Evolutionary conservation across 2,888 invertebrate species (phyloP).

Genomic region (Diadegma fenestrale): DNA sequence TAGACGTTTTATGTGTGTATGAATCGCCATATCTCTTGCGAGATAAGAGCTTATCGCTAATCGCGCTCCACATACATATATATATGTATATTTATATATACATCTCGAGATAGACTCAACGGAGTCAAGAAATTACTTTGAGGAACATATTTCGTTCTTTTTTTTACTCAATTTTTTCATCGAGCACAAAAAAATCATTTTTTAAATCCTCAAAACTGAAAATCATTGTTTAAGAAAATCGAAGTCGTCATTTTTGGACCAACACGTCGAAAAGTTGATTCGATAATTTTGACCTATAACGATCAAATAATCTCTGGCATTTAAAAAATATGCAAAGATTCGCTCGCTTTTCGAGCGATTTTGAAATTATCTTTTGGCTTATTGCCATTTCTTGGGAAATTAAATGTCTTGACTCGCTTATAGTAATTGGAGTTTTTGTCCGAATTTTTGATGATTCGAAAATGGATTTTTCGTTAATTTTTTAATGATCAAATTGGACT

Average conservation of each 20-base stretch:
- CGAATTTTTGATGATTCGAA: no score
- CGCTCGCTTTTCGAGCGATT: not conserved
- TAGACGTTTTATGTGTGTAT: not conserved
- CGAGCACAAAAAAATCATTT: not conserved
- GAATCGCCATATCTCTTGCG: constrained; percentile 34
- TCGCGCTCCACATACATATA: constrained; percentile 24
- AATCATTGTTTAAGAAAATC: not conserved
- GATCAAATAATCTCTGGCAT: not conserved
- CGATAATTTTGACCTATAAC: no score
- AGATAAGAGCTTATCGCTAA: constrained; percentile 54
- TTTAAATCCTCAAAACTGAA: not conserved
- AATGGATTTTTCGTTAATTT: not conserved
- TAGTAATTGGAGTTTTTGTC: not conserved
- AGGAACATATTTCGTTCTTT: not conserved
- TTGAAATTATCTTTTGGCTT: not conserved
- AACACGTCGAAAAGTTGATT: not conserved
- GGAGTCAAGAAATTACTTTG: not conserved
- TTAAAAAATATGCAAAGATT: not conserved
- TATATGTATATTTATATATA: no score
- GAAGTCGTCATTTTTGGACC: not conserved
- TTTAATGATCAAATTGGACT: constrained; percentile 32
- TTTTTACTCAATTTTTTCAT: not conserved
- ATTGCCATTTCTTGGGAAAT: not conserved
- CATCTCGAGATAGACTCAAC: not conserved
- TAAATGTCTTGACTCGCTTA: not conserved